Base-by-base conservation (phyloP, 2,797 vertebrate genomes). In the Chiloscyllium punctatum region DNA sequence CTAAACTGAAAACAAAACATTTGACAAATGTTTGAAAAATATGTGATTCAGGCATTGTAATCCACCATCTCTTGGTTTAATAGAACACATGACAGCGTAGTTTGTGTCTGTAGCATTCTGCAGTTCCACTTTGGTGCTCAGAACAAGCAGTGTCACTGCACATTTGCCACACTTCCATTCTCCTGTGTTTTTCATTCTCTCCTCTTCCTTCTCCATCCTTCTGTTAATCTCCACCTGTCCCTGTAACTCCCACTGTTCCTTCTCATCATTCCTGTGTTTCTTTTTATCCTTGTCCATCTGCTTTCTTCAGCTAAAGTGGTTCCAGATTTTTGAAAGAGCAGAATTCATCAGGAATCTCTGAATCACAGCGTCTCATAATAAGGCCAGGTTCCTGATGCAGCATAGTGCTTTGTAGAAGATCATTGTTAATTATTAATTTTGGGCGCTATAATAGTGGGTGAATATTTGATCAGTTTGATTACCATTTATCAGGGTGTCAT, bases 341-440 rank as follows among this genome's bases (percentile, higher is more conserved):
- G 18, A 71, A 77, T 77, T 30, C 69, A 77, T 77, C 71, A 77
- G 51, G 42, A 95, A 74, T 72, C 71, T 77, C 4, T n/a, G 1
- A 53, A 51, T 48, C 94, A 72, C 33, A 95, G n/a, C 53, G 13
- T 77, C n/a, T 53, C 48, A 37, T 23, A 53, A 77, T 16, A 33
- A 23, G 33, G 48, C 71, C 48, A 53, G 18, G 71, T 48, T 94
- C 69, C 69, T 74, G 27, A 33, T 94, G 18, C 25, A 77, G 4
- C 48, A 53, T 77, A 4, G 74, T 8, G 94, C 16, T 51, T 48
- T 77, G 33, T 30, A 33, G 9, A 53, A 33, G 51, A 51, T 53
- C 53, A 77, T 72, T 94, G 72, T 53, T 95, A 95, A 95, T 68
- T 68, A 92, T 37, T 37, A 23, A 92, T 92, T 42, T 69, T 18